A percentile compares a stretch with the other conserved stretches of the same genome.
phyloP scores from a whole-genome alignment of 2,888 invertebrate species.

The Formica aserva region DNA sequence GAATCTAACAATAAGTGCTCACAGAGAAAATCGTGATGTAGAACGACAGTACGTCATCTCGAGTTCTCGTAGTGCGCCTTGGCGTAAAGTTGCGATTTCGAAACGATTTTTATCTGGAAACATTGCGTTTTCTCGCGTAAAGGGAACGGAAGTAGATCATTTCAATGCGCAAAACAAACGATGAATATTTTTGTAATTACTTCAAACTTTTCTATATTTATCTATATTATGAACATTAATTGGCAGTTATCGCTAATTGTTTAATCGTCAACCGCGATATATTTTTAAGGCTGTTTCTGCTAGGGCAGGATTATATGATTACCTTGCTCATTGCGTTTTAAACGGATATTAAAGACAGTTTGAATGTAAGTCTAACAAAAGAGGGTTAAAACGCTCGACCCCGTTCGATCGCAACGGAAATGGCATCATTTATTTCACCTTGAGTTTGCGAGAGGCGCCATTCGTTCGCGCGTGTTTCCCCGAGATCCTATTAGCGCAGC shows the following conservation, averaged over 20 bases:
- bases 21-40: neutral
- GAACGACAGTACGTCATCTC: neutral
- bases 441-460: slow-evolving; percentile 52
- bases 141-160: slow-evolving; percentile 21
- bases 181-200: neutral
- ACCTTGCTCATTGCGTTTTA: neutral
- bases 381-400: slow-evolving; percentile 16
- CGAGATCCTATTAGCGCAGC: slow-evolving; percentile 79
- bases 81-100: slow-evolving; percentile 28
- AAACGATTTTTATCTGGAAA: slow-evolving; percentile 40
- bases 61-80: neutral
- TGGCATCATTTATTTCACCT: slow-evolving; percentile 69
- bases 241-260: neutral
- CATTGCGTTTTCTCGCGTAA: slow-evolving; percentile 26
- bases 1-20: neutral
- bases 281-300: neutral
- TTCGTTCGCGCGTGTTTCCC: slow-evolving; percentile 52
- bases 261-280: neutral
- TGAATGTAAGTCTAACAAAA: neutral
- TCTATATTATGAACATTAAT: neutral
- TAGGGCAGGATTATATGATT: neutral
- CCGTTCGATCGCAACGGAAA: slow-evolving; percentile 35
- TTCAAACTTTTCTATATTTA: neutral
- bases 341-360: neutral
- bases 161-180: neutral